phyloP scores from a whole-genome alignment of 37 sponge, comb jelly and placozoan genomes.

The Bolinopsis microptera region DNA sequence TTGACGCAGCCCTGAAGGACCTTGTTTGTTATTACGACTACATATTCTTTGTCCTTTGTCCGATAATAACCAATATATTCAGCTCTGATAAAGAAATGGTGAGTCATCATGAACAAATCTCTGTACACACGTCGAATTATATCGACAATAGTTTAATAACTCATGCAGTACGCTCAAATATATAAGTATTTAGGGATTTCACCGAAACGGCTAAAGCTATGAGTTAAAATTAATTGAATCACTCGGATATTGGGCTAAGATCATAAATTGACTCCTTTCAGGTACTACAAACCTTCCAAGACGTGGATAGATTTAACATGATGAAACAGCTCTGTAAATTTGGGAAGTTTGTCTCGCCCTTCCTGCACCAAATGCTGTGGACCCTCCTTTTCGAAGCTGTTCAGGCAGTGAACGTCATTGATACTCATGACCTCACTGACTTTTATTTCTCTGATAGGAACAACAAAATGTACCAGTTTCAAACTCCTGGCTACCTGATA shows the following conservation, averaged over 20 bases:
- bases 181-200: too few species aligned
- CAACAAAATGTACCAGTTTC: conserved; percentile 24
- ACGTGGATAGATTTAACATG: not conserved
- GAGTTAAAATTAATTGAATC: too few species aligned
- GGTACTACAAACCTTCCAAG: not conserved
- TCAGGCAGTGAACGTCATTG: conserved; percentile 16
- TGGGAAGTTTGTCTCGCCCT: conserved; percentile 38
- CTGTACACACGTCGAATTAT: not conserved
- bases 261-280: conserved; percentile 1
- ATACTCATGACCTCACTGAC: conserved; percentile 2
- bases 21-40: conserved; percentile 63
- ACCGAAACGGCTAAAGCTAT: too few species aligned
- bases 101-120: conserved; percentile 2
- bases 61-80: conserved; percentile 28
- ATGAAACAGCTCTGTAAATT: conserved; percentile 53
- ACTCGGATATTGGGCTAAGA: too few species aligned
- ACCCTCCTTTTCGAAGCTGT: conserved; percentile 36
- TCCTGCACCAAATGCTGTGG: conserved; percentile 12
- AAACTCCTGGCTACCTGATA: not conserved
- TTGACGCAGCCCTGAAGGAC: conserved; percentile 16
- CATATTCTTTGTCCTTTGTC: conserved; percentile 49
- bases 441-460: conserved; percentile 18
- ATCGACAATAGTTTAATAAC: too few species aligned
- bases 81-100: conserved; percentile 35
- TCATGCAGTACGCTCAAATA: too few species aligned